Conservation (phyloP, 2,888 invertebrate species). For the Agelastica alni region DNA sequence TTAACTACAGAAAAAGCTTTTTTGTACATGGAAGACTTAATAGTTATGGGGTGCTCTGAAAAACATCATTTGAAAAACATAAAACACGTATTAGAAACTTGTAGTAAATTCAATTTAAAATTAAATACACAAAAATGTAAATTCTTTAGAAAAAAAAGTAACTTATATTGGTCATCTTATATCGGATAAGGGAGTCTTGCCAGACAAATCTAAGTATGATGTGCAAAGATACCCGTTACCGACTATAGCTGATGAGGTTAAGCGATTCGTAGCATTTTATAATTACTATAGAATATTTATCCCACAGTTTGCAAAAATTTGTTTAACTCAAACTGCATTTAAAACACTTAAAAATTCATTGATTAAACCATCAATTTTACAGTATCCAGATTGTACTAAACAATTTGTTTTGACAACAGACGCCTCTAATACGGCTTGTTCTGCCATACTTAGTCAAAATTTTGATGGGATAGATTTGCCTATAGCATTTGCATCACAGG, state of each 20-base stretch:
- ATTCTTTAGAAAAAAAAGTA: too few species aligned
- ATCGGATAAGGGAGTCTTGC: background rate
- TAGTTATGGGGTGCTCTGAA: too few species aligned
- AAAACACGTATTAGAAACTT: background rate
- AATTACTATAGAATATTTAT: too few species aligned
- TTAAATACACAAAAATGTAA: too few species aligned
- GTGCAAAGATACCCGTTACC: background rate
- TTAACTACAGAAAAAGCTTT: too few species aligned
- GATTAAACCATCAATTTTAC: too few species aligned
- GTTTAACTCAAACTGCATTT: too few species aligned
- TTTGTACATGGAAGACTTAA: too few species aligned
- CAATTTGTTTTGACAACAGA: background rate
- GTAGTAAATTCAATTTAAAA: too few species aligned
- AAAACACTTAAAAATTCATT: too few species aligned
- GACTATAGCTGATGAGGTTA: background rate
- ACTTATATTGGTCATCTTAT: too few species aligned
- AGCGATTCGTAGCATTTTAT: too few species aligned
- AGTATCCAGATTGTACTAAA: slow-evolving; percentile 7
- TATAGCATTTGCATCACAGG: background rate
- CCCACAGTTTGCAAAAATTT: background rate
- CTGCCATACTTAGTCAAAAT: background rate
- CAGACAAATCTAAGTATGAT: background rate
- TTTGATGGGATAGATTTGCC: background rate
- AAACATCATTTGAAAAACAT: background rate
- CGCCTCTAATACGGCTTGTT: background rate